Conservation (phyloP, 2,888 invertebrate species). For the Heliconius hortense region DNA sequence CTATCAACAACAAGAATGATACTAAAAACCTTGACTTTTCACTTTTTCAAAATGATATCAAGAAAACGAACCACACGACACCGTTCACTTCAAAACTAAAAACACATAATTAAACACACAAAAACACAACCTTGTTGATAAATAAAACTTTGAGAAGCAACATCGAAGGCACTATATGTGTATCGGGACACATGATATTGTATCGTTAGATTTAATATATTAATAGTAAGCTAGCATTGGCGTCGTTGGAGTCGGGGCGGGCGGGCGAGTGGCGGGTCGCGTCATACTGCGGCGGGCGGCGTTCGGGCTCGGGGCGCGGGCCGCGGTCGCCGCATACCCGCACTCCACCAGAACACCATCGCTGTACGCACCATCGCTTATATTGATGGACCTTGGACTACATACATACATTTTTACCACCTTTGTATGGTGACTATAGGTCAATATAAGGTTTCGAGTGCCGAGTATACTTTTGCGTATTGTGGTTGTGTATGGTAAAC, state of each 20-base stretch:
- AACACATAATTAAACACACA: constrained; percentile 47
- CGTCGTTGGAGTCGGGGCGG: constrained; percentile 49
- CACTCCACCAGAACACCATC: constrained; percentile 51
- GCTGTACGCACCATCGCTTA: constrained; percentile 69
- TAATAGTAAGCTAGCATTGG: constrained; percentile 41
- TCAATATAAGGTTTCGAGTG: constrained; percentile 34
- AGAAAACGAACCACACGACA: constrained; percentile 9
- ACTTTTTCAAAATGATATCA: constrained; percentile 27
- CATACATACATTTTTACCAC: constrained; percentile 60
- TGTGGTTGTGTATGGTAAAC: neutral
- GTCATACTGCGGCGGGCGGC: constrained; percentile 71
- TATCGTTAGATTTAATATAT: constrained; percentile 43
- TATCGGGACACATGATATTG: constrained; percentile 47
- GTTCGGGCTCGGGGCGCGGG: constrained; percentile 50
- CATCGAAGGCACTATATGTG: constrained; percentile 64
- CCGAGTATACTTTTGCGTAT: constrained; percentile 25
- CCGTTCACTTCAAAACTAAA: constrained; percentile 19
- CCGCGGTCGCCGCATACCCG: constrained; percentile 51
- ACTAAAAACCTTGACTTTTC: constrained; percentile 27
- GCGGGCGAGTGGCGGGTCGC: constrained; percentile 68
- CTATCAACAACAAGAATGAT: constrained; percentile 34
- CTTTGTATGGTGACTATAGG: constrained; percentile 36
- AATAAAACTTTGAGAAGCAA: constrained; percentile 41
- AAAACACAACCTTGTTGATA: constrained; percentile 42
- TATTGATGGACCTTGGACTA: constrained; percentile 76